Conservation (phyloP, 2,797 vertebrate genomes). For the Rhinophrynus dorsalis region DNA sequence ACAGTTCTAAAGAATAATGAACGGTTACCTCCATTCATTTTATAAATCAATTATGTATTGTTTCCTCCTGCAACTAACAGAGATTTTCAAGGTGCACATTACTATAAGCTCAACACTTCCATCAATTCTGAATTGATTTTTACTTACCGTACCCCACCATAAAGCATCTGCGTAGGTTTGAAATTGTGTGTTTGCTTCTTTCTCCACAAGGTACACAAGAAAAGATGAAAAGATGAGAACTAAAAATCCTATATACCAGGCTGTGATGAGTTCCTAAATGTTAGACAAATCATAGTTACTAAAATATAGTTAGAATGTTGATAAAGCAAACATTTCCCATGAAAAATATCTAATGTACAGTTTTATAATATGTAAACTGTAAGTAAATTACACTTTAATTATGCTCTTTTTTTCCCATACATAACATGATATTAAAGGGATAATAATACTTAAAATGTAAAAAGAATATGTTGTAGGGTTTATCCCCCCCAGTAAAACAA, state of each 20-base stretch:
- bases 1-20: conserved; percentile 16
- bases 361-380: no score
- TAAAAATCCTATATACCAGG: conserved; percentile 98
- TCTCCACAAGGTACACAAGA: conserved; percentile 97
- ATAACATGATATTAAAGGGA: no score
- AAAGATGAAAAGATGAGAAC: conserved; percentile 98
- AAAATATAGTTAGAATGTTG: no score
- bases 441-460: no score
- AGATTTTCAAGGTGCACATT: not conserved
- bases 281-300: no score
- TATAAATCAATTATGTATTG: conserved; percentile 29
- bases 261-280: conserved; percentile 92
- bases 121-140: conserved; percentile 10
- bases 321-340: no score
- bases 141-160: conserved; percentile 98
- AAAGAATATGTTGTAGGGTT: no score
- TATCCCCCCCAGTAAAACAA: no score
- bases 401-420: no score
- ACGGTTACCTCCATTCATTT: not conserved
- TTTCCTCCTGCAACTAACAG: not conserved
- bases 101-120: not conserved
- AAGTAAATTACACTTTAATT: no score
- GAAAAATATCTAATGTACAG: no score
- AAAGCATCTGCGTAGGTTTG: conserved; percentile 95
- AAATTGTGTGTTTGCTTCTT: conserved; percentile 92